A percentile compares a stretch with the other conserved stretches of the same genome.
Conservation (phyloP, 1,140 invertebrate genomes). For the Neodiprion fabricii region DNA sequence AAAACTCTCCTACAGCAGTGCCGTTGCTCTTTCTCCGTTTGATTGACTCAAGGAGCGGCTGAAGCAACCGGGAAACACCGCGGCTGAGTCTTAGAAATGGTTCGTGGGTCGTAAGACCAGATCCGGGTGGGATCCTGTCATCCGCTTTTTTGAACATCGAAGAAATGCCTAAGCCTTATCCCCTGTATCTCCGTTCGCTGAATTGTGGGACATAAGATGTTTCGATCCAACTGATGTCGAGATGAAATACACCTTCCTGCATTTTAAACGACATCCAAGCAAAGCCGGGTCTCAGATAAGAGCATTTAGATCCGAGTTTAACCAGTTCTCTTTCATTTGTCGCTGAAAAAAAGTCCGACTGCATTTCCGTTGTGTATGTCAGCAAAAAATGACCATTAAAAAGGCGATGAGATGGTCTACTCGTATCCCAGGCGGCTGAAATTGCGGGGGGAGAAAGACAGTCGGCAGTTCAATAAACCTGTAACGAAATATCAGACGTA, state of each 20-base stretch:
- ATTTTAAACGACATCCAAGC: neutral
- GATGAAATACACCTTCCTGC: neutral
- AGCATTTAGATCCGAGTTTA: neutral
- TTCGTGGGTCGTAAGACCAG: neutral
- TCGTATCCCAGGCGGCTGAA: too few species aligned
- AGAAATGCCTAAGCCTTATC: neutral
- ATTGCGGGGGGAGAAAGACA: neutral
- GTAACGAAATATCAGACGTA: slow-evolving; percentile 18
- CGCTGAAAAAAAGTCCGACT: neutral
- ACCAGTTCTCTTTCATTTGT: neutral
- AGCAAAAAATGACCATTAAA: too few species aligned
- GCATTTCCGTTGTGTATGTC: neutral
- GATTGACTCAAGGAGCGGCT: neutral
- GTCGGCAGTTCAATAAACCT: neutral
- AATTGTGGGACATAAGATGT: neutral
- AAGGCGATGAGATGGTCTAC: too few species aligned
- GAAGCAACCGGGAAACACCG: neutral
- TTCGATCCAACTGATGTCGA: neutral
- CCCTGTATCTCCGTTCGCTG: neutral
- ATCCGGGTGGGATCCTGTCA: neutral
- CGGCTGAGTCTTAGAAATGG: neutral
- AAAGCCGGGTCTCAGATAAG: neutral
- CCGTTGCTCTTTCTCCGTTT: too few species aligned
- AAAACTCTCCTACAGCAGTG: too few species aligned
- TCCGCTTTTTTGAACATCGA: neutral